Conservation (phyloP, 2,113 vertebrate species). For the human region GRCh38 chr7:48341501-48342000, state of each 20-base stretch:
- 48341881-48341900: too few relatives aligned
- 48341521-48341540: not conserved
- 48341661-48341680: not conserved
- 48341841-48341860: too few relatives aligned
- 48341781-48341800: not conserved
- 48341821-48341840: too few relatives aligned
- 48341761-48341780: not conserved
- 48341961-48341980: not conserved
- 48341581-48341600: not conserved
- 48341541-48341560: not conserved
- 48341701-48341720: not conserved
- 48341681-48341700: not conserved
- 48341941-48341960: too few relatives aligned
- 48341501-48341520: not conserved
- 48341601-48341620: not conserved
- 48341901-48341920: too few relatives aligned
- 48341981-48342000: not conserved
- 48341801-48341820: too few relatives aligned
- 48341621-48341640: not conserved
- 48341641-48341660: not conserved
- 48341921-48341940: too few relatives aligned
- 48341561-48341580: not conserved
- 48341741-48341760: not conserved
- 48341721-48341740: not conserved
- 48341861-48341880: too few relatives aligned